Conservation (phyloP, 2,797 vertebrate genomes). For the Ctenopoma multispine region DNA sequence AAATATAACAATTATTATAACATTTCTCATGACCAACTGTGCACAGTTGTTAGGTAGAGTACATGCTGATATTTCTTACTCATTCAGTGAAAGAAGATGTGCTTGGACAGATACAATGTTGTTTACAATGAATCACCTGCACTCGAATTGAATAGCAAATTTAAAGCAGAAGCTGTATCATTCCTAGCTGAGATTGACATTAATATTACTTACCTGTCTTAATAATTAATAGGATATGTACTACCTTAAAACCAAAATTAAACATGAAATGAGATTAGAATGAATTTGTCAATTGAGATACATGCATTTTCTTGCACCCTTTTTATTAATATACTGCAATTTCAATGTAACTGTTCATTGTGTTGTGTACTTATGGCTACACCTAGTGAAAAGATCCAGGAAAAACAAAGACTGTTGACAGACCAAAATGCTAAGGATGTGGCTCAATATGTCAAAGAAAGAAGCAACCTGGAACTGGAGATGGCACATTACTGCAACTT, state of each 20-base stretch:
- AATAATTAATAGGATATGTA: not conserved
- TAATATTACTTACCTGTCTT: not conserved
- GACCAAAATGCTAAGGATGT: slow-evolving; percentile 8
- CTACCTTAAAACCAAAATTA: not conserved
- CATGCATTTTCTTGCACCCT: slow-evolving; percentile 1
- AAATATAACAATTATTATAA: not conserved
- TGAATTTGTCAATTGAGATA: not conserved
- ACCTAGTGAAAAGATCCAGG: slow-evolving; percentile 22
- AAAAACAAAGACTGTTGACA: slow-evolving; percentile 15
- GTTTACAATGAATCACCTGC: not conserved
- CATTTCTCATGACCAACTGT: not conserved
- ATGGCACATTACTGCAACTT: not conserved
- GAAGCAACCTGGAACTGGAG: not conserved
- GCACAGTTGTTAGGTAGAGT: not conserved
- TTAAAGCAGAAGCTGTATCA: not conserved
- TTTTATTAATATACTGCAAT: not conserved
- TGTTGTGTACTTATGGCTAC: slow-evolving; percentile 12
- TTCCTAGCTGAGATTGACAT: not conserved
- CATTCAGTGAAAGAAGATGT: not conserved
- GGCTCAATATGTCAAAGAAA: slow-evolving; percentile 6
- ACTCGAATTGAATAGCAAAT: not conserved
- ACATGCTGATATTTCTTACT: not conserved
- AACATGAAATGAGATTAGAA: not conserved
- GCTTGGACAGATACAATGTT: not conserved
- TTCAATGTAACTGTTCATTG: not conserved